phyloP scores from a whole-genome alignment of 2,888 invertebrate genomes.

The Apotomis capreana region DNA sequence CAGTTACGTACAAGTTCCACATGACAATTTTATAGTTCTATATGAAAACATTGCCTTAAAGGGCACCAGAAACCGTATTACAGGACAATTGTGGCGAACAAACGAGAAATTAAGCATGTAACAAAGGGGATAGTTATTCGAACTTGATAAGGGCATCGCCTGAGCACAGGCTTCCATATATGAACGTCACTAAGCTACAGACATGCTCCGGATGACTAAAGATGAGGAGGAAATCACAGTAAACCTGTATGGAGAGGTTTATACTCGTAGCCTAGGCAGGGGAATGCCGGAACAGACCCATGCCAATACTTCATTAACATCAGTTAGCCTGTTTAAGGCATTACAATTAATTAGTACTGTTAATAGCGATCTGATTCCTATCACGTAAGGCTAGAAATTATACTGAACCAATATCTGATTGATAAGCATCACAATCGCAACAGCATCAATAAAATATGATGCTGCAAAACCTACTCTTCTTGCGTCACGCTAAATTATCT shows the following conservation, averaged over 20 bases:
- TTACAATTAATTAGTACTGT: neutral
- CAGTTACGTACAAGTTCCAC: neutral
- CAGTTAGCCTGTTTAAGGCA: neutral
- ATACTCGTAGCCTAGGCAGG: neutral
- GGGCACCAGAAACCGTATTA: conserved; percentile 22
- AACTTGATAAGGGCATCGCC: conserved; percentile 29
- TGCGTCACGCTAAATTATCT: conserved; percentile 25
- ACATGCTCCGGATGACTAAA: conserved; percentile 36
- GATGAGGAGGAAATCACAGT: conserved; percentile 31
- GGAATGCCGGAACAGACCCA: conserved; percentile 17
- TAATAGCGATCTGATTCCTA: neutral
- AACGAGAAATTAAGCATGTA: conserved; percentile 38
- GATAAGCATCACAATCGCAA: conserved; percentile 21
- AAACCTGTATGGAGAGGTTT: conserved; percentile 4
- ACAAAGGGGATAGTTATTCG: conserved; percentile 39
- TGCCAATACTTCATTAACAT: neutral
- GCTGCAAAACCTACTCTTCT: conserved; percentile 21
- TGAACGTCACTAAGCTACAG: conserved; percentile 24
- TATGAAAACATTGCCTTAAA: conserved; percentile 19
- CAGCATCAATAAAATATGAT: conserved; percentile 12
- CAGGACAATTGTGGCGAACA: conserved; percentile 27
- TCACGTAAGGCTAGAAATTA: neutral
- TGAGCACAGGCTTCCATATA: conserved; percentile 37
- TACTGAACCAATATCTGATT: neutral
- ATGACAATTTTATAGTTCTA: neutral